Base-by-base conservation (phyloP, 2,888 invertebrate genomes). In the Mythimna ferrago region DNA sequence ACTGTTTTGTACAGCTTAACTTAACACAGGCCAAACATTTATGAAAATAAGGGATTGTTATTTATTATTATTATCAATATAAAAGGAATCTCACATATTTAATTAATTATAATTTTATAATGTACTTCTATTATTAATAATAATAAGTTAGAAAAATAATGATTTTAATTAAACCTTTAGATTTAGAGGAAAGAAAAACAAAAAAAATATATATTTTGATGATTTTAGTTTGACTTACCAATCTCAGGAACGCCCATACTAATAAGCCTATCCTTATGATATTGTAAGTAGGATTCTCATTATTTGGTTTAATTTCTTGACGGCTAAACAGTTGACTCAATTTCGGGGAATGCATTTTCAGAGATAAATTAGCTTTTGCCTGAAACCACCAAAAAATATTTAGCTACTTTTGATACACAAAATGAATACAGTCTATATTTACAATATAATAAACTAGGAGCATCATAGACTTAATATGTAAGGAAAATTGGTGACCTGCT, bases 221-320 rank as follows among this genome's bases (percentile, higher is more conserved):
- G 0, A 21, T 38, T 19, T 6, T 41, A 6, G 21, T 48, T 48
- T n/a, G 1, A 62, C 73, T 73, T 58, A 73, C 73, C 76, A 73
- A 44, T 58, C 76, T 41, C 6, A 58, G 6, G 11, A 32, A 41
- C 6, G 51, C 71, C 71, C 71, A 71, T 41, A 32, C 0, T 35
- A 71, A 1, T 71, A 71, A 19, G 6, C 11, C 4, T 6, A 63
- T 26, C 19, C 21, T 48, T 41, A 19, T 14, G 4, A 48, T 1
- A 53, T 14, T 53, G 10, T 2, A 6, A 14, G 3, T 19, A 11
- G 1, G 6, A 6, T 11, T 6, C 9, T 68, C 66, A 32, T 61
- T 26, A 10, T 10, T 4, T 11, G 26, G 5, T 44, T 67, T 35
- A 11, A 3, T 16, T 5, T 26, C 5, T 70, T 48, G 26, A 57